Evolutionary conservation across 2,888 invertebrate species (phyloP).

Genomic region (Drosophila gaucha): DNA sequence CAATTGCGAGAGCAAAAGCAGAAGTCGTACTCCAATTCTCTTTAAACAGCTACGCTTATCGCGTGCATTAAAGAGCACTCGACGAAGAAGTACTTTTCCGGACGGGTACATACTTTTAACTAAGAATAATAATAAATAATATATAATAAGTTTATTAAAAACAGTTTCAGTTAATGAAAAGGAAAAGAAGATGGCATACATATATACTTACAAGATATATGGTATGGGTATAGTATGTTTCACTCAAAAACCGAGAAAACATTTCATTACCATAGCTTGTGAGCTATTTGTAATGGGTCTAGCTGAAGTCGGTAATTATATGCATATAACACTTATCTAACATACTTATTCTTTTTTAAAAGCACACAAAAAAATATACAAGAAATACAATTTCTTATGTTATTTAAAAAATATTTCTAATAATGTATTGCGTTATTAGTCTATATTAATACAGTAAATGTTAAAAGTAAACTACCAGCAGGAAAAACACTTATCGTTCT

Average conservation of each 20-base stretch:
- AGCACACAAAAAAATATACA: neutral
- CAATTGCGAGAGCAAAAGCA: conserved; percentile 1
- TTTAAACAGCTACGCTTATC: neutral
- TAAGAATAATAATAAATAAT: neutral
- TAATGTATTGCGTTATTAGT: neutral
- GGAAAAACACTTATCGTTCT: conserved; percentile 7
- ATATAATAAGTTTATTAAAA: too few relatives aligned
- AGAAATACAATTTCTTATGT: neutral
- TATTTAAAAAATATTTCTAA: neutral
- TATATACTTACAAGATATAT: too few relatives aligned
- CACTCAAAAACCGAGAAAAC: too few relatives aligned
- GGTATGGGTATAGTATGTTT: neutral
- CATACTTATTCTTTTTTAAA: neutral
- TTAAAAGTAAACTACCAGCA: neutral
- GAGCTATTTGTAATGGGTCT: neutral
- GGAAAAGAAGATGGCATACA: too few relatives aligned
- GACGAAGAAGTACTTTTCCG: neutral
- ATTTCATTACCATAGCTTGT: neutral
- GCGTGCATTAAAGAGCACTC: neutral
- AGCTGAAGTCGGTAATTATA: neutral
- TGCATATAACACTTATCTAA: neutral
- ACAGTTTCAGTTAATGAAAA: neutral
- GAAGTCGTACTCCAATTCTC: neutral
- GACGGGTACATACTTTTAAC: neutral
- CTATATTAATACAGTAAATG: neutral